A percentile compares a stretch with the other conserved stretches of the same genome.
Evolutionary conservation across 2,888 invertebrate genomes (phyloP).

Genomic region (Chloroclysta siterata): DNA sequence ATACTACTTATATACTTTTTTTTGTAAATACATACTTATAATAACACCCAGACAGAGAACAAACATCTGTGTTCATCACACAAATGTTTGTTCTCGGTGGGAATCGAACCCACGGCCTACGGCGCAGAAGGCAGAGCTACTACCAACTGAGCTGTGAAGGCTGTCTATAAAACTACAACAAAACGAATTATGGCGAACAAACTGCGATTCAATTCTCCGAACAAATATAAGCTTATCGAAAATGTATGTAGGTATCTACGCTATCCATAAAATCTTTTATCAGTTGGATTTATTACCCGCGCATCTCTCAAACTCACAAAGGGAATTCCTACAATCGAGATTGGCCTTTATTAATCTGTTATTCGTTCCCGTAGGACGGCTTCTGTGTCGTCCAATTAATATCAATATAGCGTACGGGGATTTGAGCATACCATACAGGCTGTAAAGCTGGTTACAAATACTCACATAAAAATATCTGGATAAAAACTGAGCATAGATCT

Average conservation of each 20-base stretch:
- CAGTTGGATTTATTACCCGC: conserved; percentile 60
- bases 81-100: no score
- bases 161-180: conserved; percentile 13
- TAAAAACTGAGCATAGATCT: not conserved
- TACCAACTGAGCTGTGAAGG: no score
- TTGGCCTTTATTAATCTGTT: conserved; percentile 68
- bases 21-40: no score
- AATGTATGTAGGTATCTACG: conserved; percentile 8
- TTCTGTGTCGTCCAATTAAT: conserved; percentile 71
- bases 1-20: no score
- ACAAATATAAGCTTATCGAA: conserved; percentile 29
- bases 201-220: conserved; percentile 27
- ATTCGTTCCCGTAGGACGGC: conserved; percentile 59
- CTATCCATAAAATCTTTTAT: conserved; percentile 33
- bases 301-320: conserved; percentile 63
- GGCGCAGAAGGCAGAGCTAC: no score
- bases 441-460: conserved; percentile 12
- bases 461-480: no score
- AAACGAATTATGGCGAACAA: conserved; percentile 26
- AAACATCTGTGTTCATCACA: no score
- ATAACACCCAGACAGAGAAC: no score
- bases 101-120: no score
- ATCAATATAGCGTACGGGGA: conserved; percentile 66
- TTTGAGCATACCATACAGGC: conserved; percentile 54
- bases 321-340: conserved; percentile 66